Percentiles rank a stretch among this genome's conserved stretches.
Conservation (phyloP, 1,140 invertebrate genomes). For the Drosophila willistoni region DNA sequence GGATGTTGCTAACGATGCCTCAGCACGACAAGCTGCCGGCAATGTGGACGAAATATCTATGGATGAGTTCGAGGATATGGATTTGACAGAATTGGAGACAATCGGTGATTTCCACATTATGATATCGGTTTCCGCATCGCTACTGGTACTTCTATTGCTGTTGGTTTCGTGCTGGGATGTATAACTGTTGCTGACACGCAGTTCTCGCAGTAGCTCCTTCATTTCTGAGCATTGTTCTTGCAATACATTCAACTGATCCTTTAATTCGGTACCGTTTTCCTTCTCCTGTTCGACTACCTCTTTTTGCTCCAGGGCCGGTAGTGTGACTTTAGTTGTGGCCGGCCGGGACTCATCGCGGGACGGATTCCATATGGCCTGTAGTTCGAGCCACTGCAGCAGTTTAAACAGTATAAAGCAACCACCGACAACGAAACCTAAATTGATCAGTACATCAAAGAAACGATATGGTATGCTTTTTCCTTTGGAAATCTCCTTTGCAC, state of each 20-base stretch:
- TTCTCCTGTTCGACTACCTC: background rate
- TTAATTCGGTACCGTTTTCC: slow-evolving; percentile 24
- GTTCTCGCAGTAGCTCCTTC: slow-evolving; percentile 47
- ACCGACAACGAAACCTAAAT: slow-evolving; percentile 41
- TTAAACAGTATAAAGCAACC: slow-evolving; percentile 32
- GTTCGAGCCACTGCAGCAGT: slow-evolving; percentile 35
- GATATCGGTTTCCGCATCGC: background rate
- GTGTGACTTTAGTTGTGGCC: background rate
- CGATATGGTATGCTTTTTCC: background rate
- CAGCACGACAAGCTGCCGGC: background rate
- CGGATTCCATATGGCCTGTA: slow-evolving; percentile 12
- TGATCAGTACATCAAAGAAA: slow-evolving; percentile 29
- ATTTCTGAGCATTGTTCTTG: slow-evolving; percentile 46
- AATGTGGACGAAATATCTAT: background rate
- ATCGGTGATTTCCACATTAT: slow-evolving; percentile 6
- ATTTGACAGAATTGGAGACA: background rate
- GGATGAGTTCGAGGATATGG: slow-evolving; percentile 1
- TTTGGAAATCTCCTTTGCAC: background rate
- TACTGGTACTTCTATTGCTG: slow-evolving; percentile 2
- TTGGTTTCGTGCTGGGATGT: background rate
- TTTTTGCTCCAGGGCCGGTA: background rate
- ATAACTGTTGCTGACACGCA: slow-evolving; percentile 26
- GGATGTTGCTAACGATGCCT: background rate
- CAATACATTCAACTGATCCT: slow-evolving; percentile 41
- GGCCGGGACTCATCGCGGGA: background rate